These are phyloP conservation scores for Orientallactaga sibirica DNA, from an alignment of 2,797 vertebrate species.

Conservation along the genomic window DNA sequence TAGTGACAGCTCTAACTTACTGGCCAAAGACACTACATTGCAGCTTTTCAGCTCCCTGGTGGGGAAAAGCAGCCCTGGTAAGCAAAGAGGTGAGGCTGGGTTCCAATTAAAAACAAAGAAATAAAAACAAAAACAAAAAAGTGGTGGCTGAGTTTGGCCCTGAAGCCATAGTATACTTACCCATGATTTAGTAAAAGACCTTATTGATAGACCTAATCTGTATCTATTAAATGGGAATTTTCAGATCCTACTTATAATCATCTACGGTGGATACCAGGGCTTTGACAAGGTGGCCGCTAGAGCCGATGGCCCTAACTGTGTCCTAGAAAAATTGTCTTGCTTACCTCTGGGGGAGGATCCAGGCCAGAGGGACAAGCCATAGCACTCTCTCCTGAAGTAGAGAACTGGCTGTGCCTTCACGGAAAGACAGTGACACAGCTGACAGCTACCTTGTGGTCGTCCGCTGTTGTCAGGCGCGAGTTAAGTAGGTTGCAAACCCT, in stretches of 20 bases:
- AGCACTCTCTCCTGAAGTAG: neutral
- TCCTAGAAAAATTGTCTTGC: neutral
- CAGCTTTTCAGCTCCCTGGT: neutral
- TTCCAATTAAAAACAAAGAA: neutral
- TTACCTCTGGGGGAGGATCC: neutral
- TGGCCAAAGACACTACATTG: neutral
- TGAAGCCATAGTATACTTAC: neutral
- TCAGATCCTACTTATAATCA: neutral
- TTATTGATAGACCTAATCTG: neutral
- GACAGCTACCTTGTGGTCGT: conserved; percentile 5
- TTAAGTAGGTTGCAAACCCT: conserved; percentile 59
- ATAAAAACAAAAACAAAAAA: neutral
- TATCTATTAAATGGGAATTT: neutral
- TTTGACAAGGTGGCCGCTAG: neutral
- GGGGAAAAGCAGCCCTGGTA: neutral
- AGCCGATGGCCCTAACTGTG: too few species aligned
- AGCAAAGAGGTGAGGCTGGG: neutral
- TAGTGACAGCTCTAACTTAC: neutral
- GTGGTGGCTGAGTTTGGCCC: neutral
- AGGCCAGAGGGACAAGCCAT: too few species aligned
- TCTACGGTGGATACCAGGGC: accelerated
- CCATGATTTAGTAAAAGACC: neutral
- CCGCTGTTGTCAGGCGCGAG: conserved; percentile 61
- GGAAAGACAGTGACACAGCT: neutral
- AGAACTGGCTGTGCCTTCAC: neutral